A percentile compares a stretch with the other conserved stretches of the same genome.
Conservation (phyloP, 1,140 invertebrate species). For the Gonioctena quinquepunctata region DNA sequence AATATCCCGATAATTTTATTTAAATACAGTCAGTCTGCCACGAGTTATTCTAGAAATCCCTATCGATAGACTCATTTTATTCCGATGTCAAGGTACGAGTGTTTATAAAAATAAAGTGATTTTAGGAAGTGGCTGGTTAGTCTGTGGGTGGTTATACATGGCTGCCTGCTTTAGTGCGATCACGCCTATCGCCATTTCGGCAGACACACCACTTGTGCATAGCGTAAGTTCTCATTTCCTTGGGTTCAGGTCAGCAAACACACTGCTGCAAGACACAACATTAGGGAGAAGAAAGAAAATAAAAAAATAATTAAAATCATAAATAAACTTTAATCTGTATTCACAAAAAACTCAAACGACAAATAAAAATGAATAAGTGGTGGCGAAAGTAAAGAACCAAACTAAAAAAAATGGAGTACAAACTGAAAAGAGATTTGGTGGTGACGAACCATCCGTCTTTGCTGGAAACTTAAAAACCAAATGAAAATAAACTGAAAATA, state of each 20-base stretch:
- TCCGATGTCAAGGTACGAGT: conserved; percentile 42
- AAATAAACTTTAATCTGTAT: conserved; percentile 43
- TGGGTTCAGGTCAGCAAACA: conserved; percentile 42
- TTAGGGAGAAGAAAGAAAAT: conserved; percentile 33
- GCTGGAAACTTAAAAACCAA: conserved; percentile 16
- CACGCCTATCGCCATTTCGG: not conserved
- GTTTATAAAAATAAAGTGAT: conserved; percentile 46
- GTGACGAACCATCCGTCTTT: not conserved
- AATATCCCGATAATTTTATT: conserved; percentile 16
- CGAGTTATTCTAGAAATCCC: conserved; percentile 26
- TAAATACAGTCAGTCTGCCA: conserved; percentile 31
- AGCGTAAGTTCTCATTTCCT: conserved; percentile 29
- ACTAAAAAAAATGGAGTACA: conserved; percentile 37
- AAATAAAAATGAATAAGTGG: conserved; percentile 39
- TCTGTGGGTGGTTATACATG: conserved; percentile 32
- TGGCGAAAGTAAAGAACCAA: conserved; percentile 39
- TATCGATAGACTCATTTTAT: conserved; percentile 36
- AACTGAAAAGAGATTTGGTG: conserved; percentile 27
- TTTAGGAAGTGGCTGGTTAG: conserved; percentile 50
- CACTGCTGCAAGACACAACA: conserved; percentile 44
- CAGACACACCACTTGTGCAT: conserved; percentile 38
- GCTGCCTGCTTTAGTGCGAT: not conserved
- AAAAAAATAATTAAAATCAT: conserved; percentile 37
- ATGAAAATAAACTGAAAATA: conserved; percentile 28
- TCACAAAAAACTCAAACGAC: conserved; percentile 31